Percentiles rank a stretch among this genome's conserved stretches.
phyloP scores from a whole-genome alignment of 2,888 invertebrate species.

The Xestia c-nigrum region DNA sequence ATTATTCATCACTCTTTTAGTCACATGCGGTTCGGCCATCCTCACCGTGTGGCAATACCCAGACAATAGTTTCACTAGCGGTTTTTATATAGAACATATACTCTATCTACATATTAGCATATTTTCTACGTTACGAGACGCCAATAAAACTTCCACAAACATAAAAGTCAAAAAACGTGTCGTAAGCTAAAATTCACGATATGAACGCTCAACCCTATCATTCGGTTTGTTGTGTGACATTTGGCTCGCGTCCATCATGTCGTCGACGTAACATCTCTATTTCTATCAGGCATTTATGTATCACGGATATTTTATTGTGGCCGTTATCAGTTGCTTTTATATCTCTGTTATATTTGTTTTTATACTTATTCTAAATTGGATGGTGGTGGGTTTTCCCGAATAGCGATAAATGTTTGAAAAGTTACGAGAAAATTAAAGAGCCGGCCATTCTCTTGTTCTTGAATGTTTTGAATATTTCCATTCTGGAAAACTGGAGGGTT shows the following conservation, averaged over 20 bases:
- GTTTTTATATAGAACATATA: background rate
- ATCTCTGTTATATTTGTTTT: constrained; percentile 50
- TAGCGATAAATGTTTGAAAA: background rate
- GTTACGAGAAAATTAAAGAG: background rate
- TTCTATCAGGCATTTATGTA: constrained; percentile 63
- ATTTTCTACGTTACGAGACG: background rate
- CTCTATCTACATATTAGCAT: background rate
- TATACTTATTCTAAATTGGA: constrained; percentile 41
- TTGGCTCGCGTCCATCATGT: constrained; percentile 65
- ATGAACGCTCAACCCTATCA: constrained; percentile 51
- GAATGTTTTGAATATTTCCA: background rate
- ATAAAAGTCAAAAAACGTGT: background rate
- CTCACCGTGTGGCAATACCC: no score
- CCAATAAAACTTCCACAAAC: background rate
- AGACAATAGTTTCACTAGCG: no score
- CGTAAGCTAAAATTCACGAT: background rate
- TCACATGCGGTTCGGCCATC: no score
- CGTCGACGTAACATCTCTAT: constrained; percentile 63
- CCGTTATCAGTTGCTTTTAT: constrained; percentile 52
- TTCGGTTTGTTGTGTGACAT: constrained; percentile 60
- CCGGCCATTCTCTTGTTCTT: background rate
- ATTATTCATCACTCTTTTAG: no score
- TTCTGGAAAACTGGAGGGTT: background rate
- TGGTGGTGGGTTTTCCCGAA: constrained; percentile 12
- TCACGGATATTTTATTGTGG: constrained; percentile 57